These are phyloP conservation scores for Acipenser oxyrinchus DNA, from an alignment of 2,797 vertebrate species.

Conservation along the genomic window DNA sequence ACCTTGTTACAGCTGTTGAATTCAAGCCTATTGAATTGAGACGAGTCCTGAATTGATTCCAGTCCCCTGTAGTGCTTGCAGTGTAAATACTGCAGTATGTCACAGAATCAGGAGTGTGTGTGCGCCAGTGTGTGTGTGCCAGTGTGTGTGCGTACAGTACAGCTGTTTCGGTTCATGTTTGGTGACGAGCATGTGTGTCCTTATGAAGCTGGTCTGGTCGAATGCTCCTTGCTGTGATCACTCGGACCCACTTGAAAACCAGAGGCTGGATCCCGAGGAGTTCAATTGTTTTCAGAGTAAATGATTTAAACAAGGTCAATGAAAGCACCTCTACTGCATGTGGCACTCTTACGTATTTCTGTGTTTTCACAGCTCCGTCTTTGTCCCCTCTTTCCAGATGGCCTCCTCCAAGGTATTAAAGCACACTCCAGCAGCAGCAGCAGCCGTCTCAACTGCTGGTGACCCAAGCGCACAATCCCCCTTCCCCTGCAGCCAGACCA, in stretches of 20 bases:
- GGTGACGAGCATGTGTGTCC: neutral
- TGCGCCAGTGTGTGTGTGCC: constrained; percentile 19
- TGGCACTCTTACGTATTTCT: no score
- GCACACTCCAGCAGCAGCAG: constrained; percentile 77
- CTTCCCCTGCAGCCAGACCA: constrained; percentile 69
- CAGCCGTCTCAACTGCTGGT: constrained; percentile 61
- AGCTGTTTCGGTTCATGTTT: constrained; percentile 1
- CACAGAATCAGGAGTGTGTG: constrained; percentile 5
- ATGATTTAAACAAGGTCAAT: neutral
- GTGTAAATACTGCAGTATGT: constrained; percentile 29
- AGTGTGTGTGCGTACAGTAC: constrained; percentile 4
- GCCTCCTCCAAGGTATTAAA: constrained; percentile 71
- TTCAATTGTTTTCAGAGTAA: no score
- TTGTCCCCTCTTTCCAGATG: constrained; percentile 49
- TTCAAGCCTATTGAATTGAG: constrained; percentile 12
- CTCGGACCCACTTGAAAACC: no score
- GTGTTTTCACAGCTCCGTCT: neutral
- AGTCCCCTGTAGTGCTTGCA: constrained; percentile 24
- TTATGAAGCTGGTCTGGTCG: no score
- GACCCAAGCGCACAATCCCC: constrained; percentile 76
- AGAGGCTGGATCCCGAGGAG: no score
- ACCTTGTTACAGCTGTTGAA: neutral
- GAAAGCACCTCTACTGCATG: neutral
- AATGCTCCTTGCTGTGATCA: no score
- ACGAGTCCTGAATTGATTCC: constrained; percentile 21